Percentiles rank a stretch among this genome's conserved stretches.
phyloP scores from a whole-genome alignment of 1,140 invertebrate genomes.

The Drosophila teissieri region DNA sequence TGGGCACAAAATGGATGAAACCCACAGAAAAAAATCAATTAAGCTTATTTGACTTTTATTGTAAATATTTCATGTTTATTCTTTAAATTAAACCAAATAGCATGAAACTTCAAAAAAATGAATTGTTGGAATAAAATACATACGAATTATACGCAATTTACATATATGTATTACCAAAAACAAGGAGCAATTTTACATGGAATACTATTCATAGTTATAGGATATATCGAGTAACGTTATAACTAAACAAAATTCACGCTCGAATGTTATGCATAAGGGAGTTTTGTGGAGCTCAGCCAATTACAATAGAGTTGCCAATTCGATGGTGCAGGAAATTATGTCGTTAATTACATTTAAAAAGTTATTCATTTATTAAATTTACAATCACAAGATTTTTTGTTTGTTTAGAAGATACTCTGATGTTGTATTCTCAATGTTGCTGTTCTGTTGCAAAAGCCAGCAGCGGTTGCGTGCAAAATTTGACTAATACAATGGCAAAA shows the following conservation, averaged over 20 bases:
- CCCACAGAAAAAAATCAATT: not conserved
- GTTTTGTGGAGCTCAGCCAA: slow-evolving; percentile 38
- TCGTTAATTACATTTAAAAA: slow-evolving; percentile 71
- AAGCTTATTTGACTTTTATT: slow-evolving; percentile 36
- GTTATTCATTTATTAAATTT: slow-evolving; percentile 75
- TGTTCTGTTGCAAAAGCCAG: slow-evolving; percentile 39
- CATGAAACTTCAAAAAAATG: slow-evolving; percentile 47
- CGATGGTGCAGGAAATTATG: slow-evolving; percentile 40
- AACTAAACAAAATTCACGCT: slow-evolving; percentile 42
- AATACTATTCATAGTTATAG: slow-evolving; percentile 53
- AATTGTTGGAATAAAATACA: slow-evolving; percentile 46
- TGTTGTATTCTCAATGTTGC: slow-evolving; percentile 41
- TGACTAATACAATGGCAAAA: slow-evolving; percentile 77
- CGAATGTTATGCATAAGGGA: slow-evolving; percentile 30
- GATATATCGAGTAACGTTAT: slow-evolving; percentile 47
- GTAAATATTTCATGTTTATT: slow-evolving; percentile 58
- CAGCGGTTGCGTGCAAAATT: slow-evolving; percentile 69
- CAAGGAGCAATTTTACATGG: slow-evolving; percentile 50
- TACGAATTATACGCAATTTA: slow-evolving; percentile 39
- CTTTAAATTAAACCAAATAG: slow-evolving; percentile 61
- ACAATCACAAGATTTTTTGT: slow-evolving; percentile 74
- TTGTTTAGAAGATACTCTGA: slow-evolving; percentile 50
- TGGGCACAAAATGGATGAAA: not conserved
- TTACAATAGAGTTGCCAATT: slow-evolving; percentile 23
- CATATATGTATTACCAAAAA: slow-evolving; percentile 42